Percentiles rank a stretch among this genome's conserved stretches.
Evolutionary conservation across 2,888 invertebrate species (phyloP).

Genomic region (Sphaerophoria rueppellii): DNA sequence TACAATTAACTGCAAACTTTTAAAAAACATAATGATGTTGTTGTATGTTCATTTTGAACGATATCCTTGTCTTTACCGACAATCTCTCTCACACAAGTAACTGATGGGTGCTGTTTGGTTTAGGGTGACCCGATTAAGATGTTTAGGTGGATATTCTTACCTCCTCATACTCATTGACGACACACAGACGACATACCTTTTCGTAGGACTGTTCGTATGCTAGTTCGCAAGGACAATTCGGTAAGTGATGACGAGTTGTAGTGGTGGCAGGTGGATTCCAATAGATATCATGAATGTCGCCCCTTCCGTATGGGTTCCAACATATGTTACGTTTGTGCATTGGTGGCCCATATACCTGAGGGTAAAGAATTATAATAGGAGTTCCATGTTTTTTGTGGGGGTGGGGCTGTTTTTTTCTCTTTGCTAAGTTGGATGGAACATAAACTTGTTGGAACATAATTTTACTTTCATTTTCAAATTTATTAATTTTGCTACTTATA

Average conservation of each 20-base stretch:
- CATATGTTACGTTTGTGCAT: constrained; percentile 73
- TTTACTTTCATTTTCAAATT: constrained; percentile 14
- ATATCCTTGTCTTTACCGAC: constrained; percentile 21
- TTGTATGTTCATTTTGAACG: constrained; percentile 12
- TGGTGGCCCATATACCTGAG: constrained; percentile 71
- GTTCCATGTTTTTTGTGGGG: constrained; percentile 36
- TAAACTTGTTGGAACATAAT: constrained; percentile 3
- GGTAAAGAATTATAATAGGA: constrained; percentile 55
- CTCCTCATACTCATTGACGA: constrained; percentile 18
- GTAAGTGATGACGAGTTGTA: constrained; percentile 72
- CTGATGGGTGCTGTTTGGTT: too few relatives aligned
- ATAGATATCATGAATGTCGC: constrained; percentile 70
- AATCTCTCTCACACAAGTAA: neutral
- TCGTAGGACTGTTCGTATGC: constrained; percentile 71
- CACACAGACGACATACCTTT: constrained; percentile 58
- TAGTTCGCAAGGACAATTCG: constrained; percentile 70
- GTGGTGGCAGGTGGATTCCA: constrained; percentile 71
- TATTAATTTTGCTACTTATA: constrained; percentile 31
- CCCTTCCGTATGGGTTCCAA: constrained; percentile 72
- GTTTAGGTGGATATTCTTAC: constrained; percentile 27
- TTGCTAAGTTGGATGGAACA: constrained; percentile 15
- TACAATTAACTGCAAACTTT: constrained; percentile 65
- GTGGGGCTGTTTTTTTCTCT: constrained; percentile 9
- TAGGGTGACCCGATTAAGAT: constrained; percentile 61
- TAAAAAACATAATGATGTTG: constrained; percentile 31